Conservation (phyloP, 2,888 invertebrate species). For the Lithophane semibrunnea region DNA sequence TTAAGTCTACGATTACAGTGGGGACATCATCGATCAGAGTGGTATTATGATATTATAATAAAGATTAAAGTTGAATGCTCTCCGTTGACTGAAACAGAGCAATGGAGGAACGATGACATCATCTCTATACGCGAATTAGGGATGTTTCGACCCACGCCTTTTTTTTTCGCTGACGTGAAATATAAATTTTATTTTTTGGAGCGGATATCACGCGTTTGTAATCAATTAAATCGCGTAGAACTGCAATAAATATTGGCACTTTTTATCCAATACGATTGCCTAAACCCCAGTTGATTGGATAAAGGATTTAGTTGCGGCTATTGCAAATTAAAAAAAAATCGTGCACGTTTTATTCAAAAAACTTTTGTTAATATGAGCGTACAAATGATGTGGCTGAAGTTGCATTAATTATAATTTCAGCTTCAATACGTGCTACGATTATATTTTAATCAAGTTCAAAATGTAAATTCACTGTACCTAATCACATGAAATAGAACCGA, state of each 20-base stretch:
- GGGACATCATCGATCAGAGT: constrained; percentile 71
- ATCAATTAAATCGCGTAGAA: constrained; percentile 26
- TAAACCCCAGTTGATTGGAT: constrained; percentile 11
- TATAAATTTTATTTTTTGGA: constrained; percentile 38
- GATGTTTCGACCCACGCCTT: constrained; percentile 65
- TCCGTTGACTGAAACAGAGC: constrained; percentile 57
- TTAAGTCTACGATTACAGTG: constrained; percentile 56
- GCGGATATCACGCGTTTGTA: constrained; percentile 23
- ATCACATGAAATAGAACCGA: neutral
- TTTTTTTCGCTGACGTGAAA: constrained; percentile 27
- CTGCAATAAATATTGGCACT: constrained; percentile 39
- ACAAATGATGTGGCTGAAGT: neutral
- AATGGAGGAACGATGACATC: constrained; percentile 67
- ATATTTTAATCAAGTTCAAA: neutral
- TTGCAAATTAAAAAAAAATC: constrained; percentile 6
- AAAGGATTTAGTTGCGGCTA: constrained; percentile 7
- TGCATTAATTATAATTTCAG: neutral
- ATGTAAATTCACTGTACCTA: neutral
- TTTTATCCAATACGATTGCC: constrained; percentile 18
- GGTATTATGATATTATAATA: constrained; percentile 61
- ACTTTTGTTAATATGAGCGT: too few relatives aligned
- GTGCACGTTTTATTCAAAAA: neutral
- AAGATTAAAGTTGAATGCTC: constrained; percentile 74
- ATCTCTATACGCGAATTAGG: constrained; percentile 68
- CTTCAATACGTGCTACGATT: neutral